Percentiles rank a stretch among this genome's conserved stretches.
Conservation (phyloP, 2,113 vertebrate genomes). For the Semnornis frantzii region DNA sequence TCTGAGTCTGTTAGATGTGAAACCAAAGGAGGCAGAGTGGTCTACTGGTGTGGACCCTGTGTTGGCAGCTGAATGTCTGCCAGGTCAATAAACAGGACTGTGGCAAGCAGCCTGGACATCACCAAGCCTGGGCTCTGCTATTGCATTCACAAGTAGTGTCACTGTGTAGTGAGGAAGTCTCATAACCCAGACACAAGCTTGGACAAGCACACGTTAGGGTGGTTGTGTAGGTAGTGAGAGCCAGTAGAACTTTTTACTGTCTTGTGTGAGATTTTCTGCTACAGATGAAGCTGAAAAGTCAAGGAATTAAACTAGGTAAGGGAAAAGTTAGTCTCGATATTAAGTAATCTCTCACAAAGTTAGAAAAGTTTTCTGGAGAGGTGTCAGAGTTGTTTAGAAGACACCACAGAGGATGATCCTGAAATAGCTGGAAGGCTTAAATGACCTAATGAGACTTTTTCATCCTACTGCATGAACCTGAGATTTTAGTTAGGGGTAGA, state of each 20-base stretch:
- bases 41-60: not conserved
- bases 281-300: not conserved
- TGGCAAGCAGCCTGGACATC: not conserved
- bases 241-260: not conserved
- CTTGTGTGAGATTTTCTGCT: not conserved
- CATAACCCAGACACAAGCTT: not conserved
- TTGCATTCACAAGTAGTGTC: accelerated
- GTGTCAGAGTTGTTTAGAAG: not conserved
- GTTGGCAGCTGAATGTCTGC: not conserved
- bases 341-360: not conserved
- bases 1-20: not conserved
- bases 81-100: too few relatives aligned
- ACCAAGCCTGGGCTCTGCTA: not conserved
- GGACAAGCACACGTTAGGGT: not conserved
- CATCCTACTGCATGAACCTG: not conserved
- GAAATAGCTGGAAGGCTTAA: not conserved
- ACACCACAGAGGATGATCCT: not conserved
- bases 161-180: not conserved
- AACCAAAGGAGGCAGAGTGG: not conserved
- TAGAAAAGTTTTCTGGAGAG: not conserved
- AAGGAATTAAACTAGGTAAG: not conserved
- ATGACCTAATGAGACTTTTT: not conserved
- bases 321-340: not conserved
- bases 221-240: not conserved
- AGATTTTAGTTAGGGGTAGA: not conserved